Evolutionary conservation across 2,888 invertebrate species (phyloP).

Genomic region (Hemistola chrysoprasaria): DNA sequence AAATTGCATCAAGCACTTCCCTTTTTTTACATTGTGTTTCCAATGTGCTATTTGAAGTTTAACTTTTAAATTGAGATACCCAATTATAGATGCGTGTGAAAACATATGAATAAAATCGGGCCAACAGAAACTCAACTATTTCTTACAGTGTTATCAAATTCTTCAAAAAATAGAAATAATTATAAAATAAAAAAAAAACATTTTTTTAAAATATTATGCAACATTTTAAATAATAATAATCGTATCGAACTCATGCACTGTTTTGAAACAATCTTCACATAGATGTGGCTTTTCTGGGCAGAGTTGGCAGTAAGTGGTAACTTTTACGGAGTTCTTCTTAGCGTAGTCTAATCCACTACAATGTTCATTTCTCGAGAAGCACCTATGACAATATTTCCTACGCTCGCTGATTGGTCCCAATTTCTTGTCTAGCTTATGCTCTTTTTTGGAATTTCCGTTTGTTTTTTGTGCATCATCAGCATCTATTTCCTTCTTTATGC

Average conservation of each 20-base stretch:
- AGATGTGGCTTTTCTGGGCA: slow-evolving; percentile 24
- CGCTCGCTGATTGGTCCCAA: slow-evolving; percentile 8
- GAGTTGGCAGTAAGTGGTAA: slow-evolving; percentile 19
- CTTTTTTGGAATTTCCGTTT: neutral
- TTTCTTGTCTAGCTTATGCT: slow-evolving; percentile 19
- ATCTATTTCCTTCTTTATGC: neutral
- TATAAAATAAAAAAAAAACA: no score
- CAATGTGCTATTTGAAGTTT: no score
- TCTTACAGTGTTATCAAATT: no score
- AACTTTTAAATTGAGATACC: no score
- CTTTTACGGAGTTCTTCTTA: slow-evolving; percentile 16
- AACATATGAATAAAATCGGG: no score
- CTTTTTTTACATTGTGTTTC: no score
- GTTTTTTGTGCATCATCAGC: neutral
- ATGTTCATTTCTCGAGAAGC: slow-evolving; percentile 19
- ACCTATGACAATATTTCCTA: slow-evolving; percentile 20
- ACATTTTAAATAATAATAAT: slow-evolving; percentile 19
- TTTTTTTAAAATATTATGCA: neutral
- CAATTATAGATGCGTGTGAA: no score
- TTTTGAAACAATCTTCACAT: slow-evolving; percentile 24
- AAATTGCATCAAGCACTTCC: no score
- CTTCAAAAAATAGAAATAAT: no score
- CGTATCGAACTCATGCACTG: slow-evolving; percentile 17
- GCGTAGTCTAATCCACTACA: slow-evolving; percentile 18
- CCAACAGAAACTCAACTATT: no score